These are phyloP conservation scores for Yponomeuta cagnagella DNA, from an alignment of 2,888 invertebrate species.

Conservation along the genomic window DNA sequence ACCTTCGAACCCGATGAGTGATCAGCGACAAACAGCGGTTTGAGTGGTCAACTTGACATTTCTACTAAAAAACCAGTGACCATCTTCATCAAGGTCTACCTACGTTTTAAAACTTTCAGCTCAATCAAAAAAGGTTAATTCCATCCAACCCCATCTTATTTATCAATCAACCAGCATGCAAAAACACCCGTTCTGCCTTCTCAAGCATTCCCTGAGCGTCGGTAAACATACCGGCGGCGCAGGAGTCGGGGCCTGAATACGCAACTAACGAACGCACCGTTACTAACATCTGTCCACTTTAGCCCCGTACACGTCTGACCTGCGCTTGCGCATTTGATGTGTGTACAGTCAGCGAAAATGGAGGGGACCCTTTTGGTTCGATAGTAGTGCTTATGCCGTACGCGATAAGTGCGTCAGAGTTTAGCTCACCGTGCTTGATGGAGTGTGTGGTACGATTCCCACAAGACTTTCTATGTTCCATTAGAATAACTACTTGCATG, in stretches of 20 bases:
- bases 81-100: too few relatives aligned
- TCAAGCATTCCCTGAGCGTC: not conserved
- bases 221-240: not conserved
- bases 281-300: not conserved
- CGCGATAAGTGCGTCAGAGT: too few relatives aligned
- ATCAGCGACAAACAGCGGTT: too few relatives aligned
- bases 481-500: not conserved
- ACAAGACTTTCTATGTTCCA: not conserved
- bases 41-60: too few relatives aligned
- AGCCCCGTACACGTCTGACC: conserved; percentile 2
- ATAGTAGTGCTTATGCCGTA: too few relatives aligned
- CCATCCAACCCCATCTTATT: too few relatives aligned
- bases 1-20: too few relatives aligned
- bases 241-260: conserved; percentile 11
- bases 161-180: not conserved
- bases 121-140: too few relatives aligned
- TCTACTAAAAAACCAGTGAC: too few relatives aligned
- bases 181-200: not conserved
- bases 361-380: too few relatives aligned
- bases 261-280: conserved; percentile 6
- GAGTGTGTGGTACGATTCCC: not conserved
- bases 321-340: not conserved
- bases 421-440: not conserved
- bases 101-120: too few relatives aligned
- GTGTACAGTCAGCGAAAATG: not conserved